A percentile compares a stretch with the other conserved stretches of the same genome.
These are phyloP conservation scores for Ia io DNA, from an alignment of 2,113 vertebrate genomes.

Conservation along the genomic window DNA sequence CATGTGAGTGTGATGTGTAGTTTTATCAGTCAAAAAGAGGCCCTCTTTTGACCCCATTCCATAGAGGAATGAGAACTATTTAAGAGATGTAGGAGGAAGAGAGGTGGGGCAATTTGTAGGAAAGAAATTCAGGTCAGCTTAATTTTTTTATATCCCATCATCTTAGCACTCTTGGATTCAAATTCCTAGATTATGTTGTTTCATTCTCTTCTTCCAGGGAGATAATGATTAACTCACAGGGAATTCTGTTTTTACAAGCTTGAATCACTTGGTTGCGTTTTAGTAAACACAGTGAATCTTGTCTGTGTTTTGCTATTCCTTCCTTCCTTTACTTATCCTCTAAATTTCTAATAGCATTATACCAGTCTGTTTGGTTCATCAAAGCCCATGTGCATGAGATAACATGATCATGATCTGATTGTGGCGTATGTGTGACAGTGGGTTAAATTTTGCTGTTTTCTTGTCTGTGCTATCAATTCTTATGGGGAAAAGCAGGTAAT, in stretches of 20 bases:
- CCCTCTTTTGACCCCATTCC: background rate
- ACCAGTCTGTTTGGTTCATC: background rate
- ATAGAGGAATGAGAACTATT: background rate
- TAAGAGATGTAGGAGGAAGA: background rate
- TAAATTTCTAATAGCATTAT: background rate
- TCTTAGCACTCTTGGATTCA: background rate
- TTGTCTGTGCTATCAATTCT: background rate
- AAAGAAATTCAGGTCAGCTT: background rate
- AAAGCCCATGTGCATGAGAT: background rate
- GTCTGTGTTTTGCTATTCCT: background rate
- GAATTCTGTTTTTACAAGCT: background rate
- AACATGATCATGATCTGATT: background rate
- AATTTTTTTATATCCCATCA: background rate
- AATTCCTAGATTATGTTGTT: background rate
- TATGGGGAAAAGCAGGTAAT: background rate
- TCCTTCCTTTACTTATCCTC: constrained; percentile 3
- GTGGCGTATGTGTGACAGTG: background rate
- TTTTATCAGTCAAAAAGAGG: background rate
- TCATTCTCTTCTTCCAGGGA: background rate
- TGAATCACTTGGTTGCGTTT: background rate
- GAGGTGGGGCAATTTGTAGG: background rate
- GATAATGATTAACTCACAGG: background rate
- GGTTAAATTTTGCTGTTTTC: background rate
- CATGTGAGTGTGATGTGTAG: background rate
- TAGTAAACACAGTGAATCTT: background rate